These are phyloP conservation scores for Drosophila tropicalis DNA, from an alignment of 1,140 invertebrate genomes.

Conservation along the genomic window DNA sequence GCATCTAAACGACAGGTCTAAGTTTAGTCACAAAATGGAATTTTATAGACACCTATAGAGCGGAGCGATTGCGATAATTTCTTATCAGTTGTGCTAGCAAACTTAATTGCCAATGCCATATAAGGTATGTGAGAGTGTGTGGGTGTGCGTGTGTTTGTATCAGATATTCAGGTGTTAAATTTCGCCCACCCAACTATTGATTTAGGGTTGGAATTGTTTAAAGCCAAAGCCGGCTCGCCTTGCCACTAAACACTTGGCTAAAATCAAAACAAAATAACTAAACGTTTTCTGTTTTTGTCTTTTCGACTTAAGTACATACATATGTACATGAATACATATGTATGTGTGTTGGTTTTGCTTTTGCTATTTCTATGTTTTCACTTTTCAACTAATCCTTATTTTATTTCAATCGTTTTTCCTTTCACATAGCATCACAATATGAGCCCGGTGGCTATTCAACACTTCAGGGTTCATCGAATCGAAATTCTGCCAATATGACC, in stretches of 20 bases:
- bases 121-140: not conserved
- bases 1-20: constrained; percentile 23
- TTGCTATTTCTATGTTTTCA: constrained; percentile 34
- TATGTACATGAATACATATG: no score
- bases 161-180: not conserved
- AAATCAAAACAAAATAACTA: constrained; percentile 67
- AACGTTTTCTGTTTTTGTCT: constrained; percentile 40
- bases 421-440: constrained; percentile 87
- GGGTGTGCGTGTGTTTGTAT: not conserved
- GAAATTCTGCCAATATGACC: constrained; percentile 89
- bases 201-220: constrained; percentile 23
- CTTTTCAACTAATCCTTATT: constrained; percentile 43
- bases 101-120: not conserved
- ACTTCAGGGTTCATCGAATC: constrained; percentile 84
- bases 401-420: constrained; percentile 34
- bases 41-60: constrained; percentile 28
- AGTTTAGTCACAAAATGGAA: constrained; percentile 30
- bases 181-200: constrained; percentile 28
- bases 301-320: not conserved
- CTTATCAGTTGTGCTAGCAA: constrained; percentile 25
- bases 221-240: not conserved
- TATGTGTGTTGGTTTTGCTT: not conserved
- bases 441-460: constrained; percentile 87
- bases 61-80: constrained; percentile 31
- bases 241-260: no score